Percentiles rank a stretch among this genome's conserved stretches.
phyloP scores from a whole-genome alignment of 2,888 invertebrate genomes.

The Diarsia dahlii region DNA sequence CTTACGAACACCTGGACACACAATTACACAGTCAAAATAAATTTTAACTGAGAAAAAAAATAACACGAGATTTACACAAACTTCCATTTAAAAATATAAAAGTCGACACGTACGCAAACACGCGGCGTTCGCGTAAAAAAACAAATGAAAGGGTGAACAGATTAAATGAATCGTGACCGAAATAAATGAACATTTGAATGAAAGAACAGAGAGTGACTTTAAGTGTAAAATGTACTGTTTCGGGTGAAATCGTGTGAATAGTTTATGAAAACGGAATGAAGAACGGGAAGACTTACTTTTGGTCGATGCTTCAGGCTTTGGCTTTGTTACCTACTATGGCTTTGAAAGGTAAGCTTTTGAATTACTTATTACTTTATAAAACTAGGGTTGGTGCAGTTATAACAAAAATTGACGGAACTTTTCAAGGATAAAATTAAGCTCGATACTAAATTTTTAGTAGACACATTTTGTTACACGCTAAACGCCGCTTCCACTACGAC shows the following conservation, averaged over 20 bases:
- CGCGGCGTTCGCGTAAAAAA: conserved; percentile 15
- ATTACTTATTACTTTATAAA: neutral
- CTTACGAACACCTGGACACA: conserved; percentile 2
- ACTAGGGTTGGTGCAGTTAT: neutral
- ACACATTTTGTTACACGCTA: neutral
- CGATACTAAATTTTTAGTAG: neutral
- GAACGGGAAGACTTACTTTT: conserved; percentile 84
- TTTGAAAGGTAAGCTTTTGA: conserved; percentile 80
- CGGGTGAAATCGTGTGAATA: conserved; percentile 75
- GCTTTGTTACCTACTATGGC: conserved; percentile 87
- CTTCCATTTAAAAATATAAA: conserved; percentile 37
- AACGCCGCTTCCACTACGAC: no score
- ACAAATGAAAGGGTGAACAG: conserved; percentile 39
- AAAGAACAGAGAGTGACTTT: conserved; percentile 56
- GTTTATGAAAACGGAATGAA: conserved; percentile 81
- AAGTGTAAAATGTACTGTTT: conserved; percentile 78
- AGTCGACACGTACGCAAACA: conserved; percentile 43
- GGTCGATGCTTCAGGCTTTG: conserved; percentile 86
- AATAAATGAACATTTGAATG: conserved; percentile 68
- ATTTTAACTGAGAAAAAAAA: conserved; percentile 24
- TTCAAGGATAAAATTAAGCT: neutral
- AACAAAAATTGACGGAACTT: neutral
- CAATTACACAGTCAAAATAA: conserved; percentile 30
- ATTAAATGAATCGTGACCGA: conserved; percentile 64
- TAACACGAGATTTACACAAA: conserved; percentile 16